These are phyloP conservation scores for Erpetoichthys calabaricus DNA, from an alignment of 2,797 vertebrate genomes.

Conservation along the genomic window DNA sequence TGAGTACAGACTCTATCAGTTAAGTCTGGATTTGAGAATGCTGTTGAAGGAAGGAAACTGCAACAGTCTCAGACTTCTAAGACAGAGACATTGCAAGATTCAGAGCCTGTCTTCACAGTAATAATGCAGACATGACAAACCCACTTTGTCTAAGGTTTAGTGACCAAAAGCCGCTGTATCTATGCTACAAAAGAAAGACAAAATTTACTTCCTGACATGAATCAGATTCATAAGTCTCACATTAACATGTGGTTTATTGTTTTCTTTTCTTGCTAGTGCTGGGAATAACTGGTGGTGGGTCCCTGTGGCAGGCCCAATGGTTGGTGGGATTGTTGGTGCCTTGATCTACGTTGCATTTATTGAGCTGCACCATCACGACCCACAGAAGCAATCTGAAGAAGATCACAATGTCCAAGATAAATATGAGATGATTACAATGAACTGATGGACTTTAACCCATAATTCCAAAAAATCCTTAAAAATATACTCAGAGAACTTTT, in stretches of 20 bases:
- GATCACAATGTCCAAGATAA: conserved; percentile 56
- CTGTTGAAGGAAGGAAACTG: no score
- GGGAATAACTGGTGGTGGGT: conserved; percentile 92
- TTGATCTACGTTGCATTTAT: conserved; percentile 67
- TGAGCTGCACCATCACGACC: conserved; percentile 70
- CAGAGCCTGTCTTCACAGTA: no score
- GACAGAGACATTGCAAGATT: no score
- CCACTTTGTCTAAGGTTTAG: no score
- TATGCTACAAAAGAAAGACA: no score
- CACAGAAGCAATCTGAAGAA: conserved; percentile 37
- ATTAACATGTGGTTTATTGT: neutral
- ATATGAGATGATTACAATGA: conserved; percentile 66
- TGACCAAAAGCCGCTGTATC: no score
- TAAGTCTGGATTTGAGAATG: no score
- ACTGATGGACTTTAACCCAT: conserved; percentile 23
- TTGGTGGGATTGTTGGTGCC: conserved; percentile 70
- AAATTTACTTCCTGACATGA: no score
- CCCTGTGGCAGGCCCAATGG: conserved; percentile 75
- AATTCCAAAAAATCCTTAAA: neutral
- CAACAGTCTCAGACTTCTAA: no score
- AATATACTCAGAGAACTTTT: neutral
- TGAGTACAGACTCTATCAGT: neutral
- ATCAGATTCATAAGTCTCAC: neutral
- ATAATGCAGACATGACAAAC: no score
- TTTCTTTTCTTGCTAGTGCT: conserved; percentile 44